Base-by-base conservation (phyloP, 2,888 invertebrate species). In the Geotrupes spiniger region DNA sequence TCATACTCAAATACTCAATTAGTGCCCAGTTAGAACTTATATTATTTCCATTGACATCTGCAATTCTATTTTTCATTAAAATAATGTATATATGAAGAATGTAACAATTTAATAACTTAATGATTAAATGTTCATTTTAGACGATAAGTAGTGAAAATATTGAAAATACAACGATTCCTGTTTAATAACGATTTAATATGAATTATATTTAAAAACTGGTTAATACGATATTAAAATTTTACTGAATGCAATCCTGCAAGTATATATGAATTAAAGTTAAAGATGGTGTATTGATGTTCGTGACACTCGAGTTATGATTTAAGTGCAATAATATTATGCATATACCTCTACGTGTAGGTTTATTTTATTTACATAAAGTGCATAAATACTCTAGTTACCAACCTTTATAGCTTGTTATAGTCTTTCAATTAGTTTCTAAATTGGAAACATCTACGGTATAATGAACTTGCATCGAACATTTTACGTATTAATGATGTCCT, bases 181-280 rank as follows among this genome's bases (percentile, higher is more conserved):
- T n/a, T n/a, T n/a, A n/a, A n/a, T n/a, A n/a, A n/a, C n/a, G n/a
- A n/a, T n/a, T n/a, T n/a, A n/a, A n/a, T n/a, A n/a, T n/a, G n/a
- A n/a, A n/a, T n/a, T n/a, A n/a, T n/a, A n/a, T n/a, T n/a, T n/a
- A n/a, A n/a, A n/a, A n/a, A n/a, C n/a, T n/a, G n/a, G n/a, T n/a
- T n/a, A n/a, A n/a, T n/a, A n/a, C n/a, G 49, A 51, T 53, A 54
- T 53, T 54, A 54, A 54, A 56, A 56, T 52, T 56, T 54, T 52
- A 49, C 51, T 46, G 50, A 48, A 48, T 52, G 51, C 48, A 44
- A 53, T 21, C 21, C 49, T 53, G 47, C 42, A 17, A 26, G 46
- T 56, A 52, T 49, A 46, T 52, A 38, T 16, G 42, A 50, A 56
- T 56, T 21, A 21, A 21, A 21, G 21, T 21, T 21, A 21, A 21